A percentile compares a stretch with the other conserved stretches of the same genome.
Evolutionary conservation across 2,888 invertebrate genomes (phyloP).

Genomic region (Drosophila yooni): DNA sequence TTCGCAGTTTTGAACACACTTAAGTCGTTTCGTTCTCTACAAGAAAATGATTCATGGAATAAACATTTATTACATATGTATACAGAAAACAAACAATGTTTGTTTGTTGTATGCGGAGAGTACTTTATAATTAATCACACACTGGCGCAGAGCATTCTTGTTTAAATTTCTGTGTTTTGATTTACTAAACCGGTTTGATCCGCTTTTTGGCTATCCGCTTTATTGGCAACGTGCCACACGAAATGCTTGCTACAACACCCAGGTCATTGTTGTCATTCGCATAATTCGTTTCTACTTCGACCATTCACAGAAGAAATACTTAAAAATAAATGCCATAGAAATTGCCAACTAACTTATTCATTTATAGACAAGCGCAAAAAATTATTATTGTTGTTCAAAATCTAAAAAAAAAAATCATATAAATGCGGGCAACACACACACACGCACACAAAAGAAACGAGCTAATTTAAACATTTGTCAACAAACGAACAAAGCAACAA

Average conservation of each 20-base stretch:
- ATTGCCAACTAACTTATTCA: slow-evolving; percentile 31
- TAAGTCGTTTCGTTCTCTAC: not conserved
- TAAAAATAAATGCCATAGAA: slow-evolving; percentile 28
- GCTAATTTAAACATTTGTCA: not conserved
- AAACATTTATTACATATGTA: not conserved
- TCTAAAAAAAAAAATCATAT: not conserved
- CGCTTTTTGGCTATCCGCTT: slow-evolving; percentile 34
- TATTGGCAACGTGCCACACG: slow-evolving; percentile 61
- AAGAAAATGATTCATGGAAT: not conserved
- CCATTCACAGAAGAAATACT: slow-evolving; percentile 21
- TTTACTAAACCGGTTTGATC: slow-evolving; percentile 55
- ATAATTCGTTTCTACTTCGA: slow-evolving; percentile 32
- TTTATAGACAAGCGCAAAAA: slow-evolving; percentile 17
- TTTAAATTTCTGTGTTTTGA: slow-evolving; percentile 22
- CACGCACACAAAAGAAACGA: not conserved
- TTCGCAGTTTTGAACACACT: not conserved
- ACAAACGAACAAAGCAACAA: not conserved
- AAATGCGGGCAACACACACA: not conserved
- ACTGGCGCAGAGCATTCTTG: not conserved
- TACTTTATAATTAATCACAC: not conserved
- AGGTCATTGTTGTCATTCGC: slow-evolving; percentile 69
- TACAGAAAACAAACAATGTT: too few species aligned
- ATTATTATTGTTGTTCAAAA: not conserved
- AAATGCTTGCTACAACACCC: slow-evolving; percentile 55
- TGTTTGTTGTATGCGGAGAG: not conserved